A percentile compares a stretch with the other conserved stretches of the same genome.
phyloP scores from a whole-genome alignment of 2,113 vertebrate species.

The Stigmatopora nigra region DNA sequence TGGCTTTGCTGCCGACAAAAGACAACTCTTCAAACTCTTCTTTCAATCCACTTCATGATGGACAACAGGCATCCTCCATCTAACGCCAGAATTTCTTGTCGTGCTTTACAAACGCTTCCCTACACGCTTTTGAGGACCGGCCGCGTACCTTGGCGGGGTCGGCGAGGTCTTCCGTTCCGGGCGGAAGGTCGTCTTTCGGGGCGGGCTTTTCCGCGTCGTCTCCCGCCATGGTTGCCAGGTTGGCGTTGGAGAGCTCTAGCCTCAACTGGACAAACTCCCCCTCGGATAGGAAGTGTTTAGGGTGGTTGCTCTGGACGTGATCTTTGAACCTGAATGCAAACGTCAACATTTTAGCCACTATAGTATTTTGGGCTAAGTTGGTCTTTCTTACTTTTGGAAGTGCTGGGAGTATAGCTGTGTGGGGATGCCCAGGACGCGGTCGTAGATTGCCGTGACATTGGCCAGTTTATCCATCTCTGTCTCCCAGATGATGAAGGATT shows the following conservation, averaged over 20 bases:
- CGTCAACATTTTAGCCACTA: background rate
- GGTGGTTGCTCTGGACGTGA: slow-evolving; percentile 88
- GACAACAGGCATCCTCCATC: slow-evolving; percentile 55
- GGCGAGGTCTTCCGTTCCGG: slow-evolving; percentile 84
- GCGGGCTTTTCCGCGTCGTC: slow-evolving; percentile 63
- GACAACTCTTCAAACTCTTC: slow-evolving; percentile 69
- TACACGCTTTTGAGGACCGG: background rate
- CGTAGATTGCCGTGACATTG: slow-evolving; percentile 89
- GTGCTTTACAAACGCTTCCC: slow-evolving; percentile 13
- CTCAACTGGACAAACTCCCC: slow-evolving; percentile 91
- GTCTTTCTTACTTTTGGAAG: slow-evolving; percentile 81
- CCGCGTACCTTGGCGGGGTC: slow-evolving; percentile 86
- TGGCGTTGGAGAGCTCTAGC: slow-evolving; percentile 82
- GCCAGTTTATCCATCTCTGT: slow-evolving; percentile 83
- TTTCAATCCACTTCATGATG: slow-evolving; percentile 44
- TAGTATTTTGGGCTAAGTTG: background rate
- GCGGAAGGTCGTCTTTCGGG: slow-evolving; percentile 77
- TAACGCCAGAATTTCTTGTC: slow-evolving; percentile 35
- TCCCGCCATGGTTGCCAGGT: slow-evolving; percentile 68
- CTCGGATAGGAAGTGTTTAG: slow-evolving; percentile 85
- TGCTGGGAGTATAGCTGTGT: slow-evolving; percentile 95
- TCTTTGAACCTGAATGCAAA: slow-evolving; percentile 83
- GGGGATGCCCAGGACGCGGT: slow-evolving; percentile 90
- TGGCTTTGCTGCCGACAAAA: slow-evolving; percentile 72
- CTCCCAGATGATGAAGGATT: slow-evolving; percentile 93